These are phyloP conservation scores for Pheucticus melanocephalus DNA, from an alignment of 2,113 vertebrate genomes.

Conservation along the genomic window DNA sequence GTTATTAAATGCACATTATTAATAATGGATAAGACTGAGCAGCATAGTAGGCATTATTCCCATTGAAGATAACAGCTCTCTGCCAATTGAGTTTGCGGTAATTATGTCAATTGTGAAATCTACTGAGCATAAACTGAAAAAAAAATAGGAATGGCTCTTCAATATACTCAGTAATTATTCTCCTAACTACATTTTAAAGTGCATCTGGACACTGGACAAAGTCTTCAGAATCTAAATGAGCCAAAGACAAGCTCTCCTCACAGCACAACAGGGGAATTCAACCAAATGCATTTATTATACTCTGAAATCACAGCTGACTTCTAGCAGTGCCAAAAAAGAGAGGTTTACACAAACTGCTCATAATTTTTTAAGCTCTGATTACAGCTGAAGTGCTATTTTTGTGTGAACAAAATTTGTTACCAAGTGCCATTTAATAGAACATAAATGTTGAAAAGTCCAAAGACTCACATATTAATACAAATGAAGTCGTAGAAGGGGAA, in stretches of 20 bases:
- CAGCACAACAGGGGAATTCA: conserved; percentile 48
- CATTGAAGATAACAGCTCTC: conserved; percentile 1
- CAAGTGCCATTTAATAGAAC: neutral
- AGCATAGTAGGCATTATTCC: neutral
- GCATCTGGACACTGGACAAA: conserved; percentile 64
- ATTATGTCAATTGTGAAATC: conserved; percentile 41
- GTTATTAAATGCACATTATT: conserved; percentile 31
- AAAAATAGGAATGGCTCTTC: conserved; percentile 25
- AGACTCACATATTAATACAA: neutral
- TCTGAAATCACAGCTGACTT: conserved; percentile 69
- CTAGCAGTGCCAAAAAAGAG: conserved; percentile 48
- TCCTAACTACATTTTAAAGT: conserved; percentile 64
- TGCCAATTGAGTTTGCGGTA: conserved; percentile 30
- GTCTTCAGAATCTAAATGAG: conserved; percentile 68
- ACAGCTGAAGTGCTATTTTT: conserved; percentile 28
- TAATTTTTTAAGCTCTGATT: conserved; percentile 58
- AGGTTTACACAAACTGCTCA: conserved; percentile 50
- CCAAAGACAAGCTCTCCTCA: conserved; percentile 44
- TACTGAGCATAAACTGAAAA: conserved; percentile 28
- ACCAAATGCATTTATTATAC: conserved; percentile 64
- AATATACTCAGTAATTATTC: conserved; percentile 54
- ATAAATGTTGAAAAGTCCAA: neutral
- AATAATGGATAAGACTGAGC: conserved; percentile 8
- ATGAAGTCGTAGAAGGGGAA: neutral
- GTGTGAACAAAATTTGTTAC: conserved; percentile 12